Evolutionary conservation across 1,140 invertebrate species (phyloP).

Genomic region (Drosophila miranda): DNA sequence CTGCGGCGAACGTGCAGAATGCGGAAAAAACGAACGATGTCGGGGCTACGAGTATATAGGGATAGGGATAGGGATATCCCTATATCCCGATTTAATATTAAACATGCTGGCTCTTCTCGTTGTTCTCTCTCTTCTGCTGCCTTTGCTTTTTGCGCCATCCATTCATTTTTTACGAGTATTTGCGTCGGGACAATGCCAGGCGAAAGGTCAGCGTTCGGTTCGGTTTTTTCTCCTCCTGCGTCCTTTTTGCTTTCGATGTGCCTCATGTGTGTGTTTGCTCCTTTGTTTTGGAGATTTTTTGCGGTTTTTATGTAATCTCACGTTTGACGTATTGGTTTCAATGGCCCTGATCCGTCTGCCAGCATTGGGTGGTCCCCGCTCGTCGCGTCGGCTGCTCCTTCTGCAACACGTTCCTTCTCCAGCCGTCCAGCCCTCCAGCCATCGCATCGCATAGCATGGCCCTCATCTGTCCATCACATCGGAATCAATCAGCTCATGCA

Average conservation of each 20-base stretch:
- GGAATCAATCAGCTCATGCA: constrained; percentile 27
- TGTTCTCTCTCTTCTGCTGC: no score
- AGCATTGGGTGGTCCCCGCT: constrained; percentile 57
- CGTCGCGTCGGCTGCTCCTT: neutral
- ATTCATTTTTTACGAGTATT: constrained; percentile 73
- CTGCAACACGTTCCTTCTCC: constrained; percentile 56
- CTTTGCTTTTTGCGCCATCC: no score
- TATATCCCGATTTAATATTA: constrained; percentile 56
- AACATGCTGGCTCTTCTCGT: constrained; percentile 51
- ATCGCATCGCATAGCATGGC: constrained; percentile 4
- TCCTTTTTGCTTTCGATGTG: neutral
- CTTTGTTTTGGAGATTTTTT: constrained; percentile 68
- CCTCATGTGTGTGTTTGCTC: constrained; percentile 7
- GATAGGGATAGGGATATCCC: constrained; percentile 45
- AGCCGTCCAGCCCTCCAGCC: no score
- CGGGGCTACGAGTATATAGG: no score
- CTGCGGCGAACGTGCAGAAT: constrained; percentile 29
- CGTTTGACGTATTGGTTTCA: constrained; percentile 77
- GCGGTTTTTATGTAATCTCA: constrained; percentile 77
- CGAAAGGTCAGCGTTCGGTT: constrained; percentile 54
- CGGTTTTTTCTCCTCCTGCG: neutral
- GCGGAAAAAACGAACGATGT: constrained; percentile 15
- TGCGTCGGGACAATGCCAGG: constrained; percentile 61
- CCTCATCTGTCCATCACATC: constrained; percentile 40
- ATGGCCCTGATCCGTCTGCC: constrained; percentile 37